Evolutionary conservation across 2,797 vertebrate genomes (phyloP).

Genomic region (Xerus rutilus): DNA sequence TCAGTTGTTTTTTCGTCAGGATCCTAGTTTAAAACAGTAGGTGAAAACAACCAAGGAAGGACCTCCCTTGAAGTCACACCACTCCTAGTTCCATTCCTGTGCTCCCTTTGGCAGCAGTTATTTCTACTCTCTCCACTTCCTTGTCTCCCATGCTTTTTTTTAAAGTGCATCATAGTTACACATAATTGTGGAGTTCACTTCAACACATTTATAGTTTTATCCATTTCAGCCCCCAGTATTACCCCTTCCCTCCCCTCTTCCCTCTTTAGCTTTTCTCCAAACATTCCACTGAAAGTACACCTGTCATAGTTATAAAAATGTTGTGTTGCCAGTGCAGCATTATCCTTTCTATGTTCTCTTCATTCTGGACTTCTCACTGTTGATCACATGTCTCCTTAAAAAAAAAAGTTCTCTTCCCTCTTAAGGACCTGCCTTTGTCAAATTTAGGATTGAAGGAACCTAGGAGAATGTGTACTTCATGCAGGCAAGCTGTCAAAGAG

Average conservation of each 20-base stretch:
- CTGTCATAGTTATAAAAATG: no score
- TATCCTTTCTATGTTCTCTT: not conserved
- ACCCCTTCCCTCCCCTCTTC: not conserved
- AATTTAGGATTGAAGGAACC: not conserved
- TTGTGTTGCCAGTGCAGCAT: not conserved
- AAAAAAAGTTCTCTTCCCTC: not conserved
- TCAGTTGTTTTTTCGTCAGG: not conserved
- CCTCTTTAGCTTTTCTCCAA: no score
- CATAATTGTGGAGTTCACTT: no score
- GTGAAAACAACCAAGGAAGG: not conserved
- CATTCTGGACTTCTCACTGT: not conserved
- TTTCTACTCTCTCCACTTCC: not conserved
- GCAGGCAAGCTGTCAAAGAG: not conserved
- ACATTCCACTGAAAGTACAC: no score
- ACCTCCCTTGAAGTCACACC: not conserved
- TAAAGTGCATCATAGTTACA: no score
- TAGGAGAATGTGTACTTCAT: not conserved
- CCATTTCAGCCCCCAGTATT: no score
- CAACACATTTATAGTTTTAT: no score
- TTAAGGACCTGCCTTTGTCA: not conserved
- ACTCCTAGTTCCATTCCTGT: no score
- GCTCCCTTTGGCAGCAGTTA: no score
- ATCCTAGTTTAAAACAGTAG: not conserved
- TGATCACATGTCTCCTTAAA: no score
- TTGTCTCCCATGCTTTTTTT: not conserved